Conservation (phyloP, 2,797 vertebrate species). For the Poecilia gillii region DNA sequence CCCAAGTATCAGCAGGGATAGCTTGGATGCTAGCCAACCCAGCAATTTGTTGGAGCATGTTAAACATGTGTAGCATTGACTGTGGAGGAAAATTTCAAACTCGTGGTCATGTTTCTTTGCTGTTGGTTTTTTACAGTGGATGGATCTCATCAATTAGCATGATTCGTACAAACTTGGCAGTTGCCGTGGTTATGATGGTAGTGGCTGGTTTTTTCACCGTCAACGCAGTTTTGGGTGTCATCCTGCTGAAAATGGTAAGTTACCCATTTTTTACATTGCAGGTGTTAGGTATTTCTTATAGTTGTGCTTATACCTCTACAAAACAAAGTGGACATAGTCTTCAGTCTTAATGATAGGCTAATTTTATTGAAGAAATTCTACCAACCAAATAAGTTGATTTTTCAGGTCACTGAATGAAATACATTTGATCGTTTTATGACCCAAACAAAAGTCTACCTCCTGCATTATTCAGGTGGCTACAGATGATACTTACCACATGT, state of each 20-base stretch:
- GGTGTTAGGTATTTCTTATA: neutral
- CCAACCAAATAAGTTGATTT: neutral
- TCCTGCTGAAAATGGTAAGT: constrained; percentile 92
- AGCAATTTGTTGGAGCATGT: neutral
- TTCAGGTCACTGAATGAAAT: neutral
- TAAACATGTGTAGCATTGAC: neutral
- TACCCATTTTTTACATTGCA: neutral
- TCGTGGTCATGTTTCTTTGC: neutral
- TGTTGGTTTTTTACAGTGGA: constrained; percentile 79
- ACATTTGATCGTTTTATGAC: neutral
- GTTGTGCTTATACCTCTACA: neutral
- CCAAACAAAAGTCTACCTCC: neutral
- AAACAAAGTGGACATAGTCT: neutral
- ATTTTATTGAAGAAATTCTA: neutral
- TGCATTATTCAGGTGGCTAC: neutral
- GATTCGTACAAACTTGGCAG: constrained; percentile 73
- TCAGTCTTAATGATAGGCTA: neutral
- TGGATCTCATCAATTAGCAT: constrained; percentile 89
- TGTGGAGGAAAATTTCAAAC: neutral
- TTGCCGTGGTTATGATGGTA: constrained; percentile 93
- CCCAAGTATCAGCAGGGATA: neutral
- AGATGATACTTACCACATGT: neutral
- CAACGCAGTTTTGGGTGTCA: constrained; percentile 83
- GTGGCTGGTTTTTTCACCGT: constrained; percentile 93
- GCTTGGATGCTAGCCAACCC: neutral